Base-by-base conservation (phyloP, 2,113 vertebrate species). In the Gymnogyps californianus region DNA sequence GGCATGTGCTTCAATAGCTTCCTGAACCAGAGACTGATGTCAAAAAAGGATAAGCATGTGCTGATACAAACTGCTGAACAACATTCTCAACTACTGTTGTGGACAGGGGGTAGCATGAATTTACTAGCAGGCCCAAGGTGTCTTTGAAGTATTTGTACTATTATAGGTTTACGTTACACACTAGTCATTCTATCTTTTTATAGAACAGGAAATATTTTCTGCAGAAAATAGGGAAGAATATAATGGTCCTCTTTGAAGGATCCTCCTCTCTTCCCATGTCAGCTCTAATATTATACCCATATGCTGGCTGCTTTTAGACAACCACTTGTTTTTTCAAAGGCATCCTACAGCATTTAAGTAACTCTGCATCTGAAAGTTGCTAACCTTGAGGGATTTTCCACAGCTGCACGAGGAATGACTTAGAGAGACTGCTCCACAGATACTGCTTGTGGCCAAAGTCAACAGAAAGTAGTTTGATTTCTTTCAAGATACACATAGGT, bases 381-480 rank as follows among this genome's bases (percentile, higher is more conserved):
- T 92, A 89, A 87, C 76, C 72, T 84, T 62, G 64, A 93, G 97
- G 86, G 94, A 97, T 62, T 93, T 96, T 87, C 84, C 96, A 79
- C 55, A 93, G 82, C 88, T 97, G 95, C 80, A 79, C 1, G 13
- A 94, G 69, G 57, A 74, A 91, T 61, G 57, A 83, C 74, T 94
- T 55, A 55, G 77, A 88, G 83, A 90, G 64, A 96, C 54, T 78
- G 54, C 74, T 96, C 95, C 86, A 90, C 83, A 97, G 92, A 94
- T 96, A 94, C 96, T 96, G 97, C 93, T 96, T 40, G 42, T 89
- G 91, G 97, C 97, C 98, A 98, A 98, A 97, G 89, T 96, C 97
- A 98, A 98, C 95, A 96, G 78, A 85, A 93, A 94, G 94, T 76
- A 97, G 95, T 96, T 98, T 95, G 75, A 93, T 96, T 98, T 97